Percentiles rank a stretch among this genome's conserved stretches.
Evolutionary conservation across 2,888 invertebrate genomes (phyloP).

Genomic region (Mimachlamys varia): DNA sequence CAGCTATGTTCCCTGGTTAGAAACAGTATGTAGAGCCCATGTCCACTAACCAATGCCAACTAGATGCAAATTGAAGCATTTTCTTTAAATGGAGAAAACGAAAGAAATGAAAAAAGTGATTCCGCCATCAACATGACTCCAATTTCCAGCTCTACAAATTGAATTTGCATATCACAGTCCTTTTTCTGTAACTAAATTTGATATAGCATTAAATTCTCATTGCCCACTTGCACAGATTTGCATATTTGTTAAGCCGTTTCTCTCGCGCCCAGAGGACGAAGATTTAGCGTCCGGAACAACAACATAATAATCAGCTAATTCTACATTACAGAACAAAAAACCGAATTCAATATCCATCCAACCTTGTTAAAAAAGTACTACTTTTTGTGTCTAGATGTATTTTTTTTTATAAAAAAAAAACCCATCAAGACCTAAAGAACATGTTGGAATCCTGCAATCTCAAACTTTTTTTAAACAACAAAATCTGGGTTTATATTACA

Average conservation of each 20-base stretch:
- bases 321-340: not conserved
- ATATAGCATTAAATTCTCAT: slow-evolving; percentile 31
- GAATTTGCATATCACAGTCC: slow-evolving; percentile 31
- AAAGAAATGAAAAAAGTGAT: slow-evolving; percentile 8
- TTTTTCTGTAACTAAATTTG: slow-evolving; percentile 31
- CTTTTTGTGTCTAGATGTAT: no score
- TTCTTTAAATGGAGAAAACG: slow-evolving; percentile 17
- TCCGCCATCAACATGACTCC: slow-evolving; percentile 19
- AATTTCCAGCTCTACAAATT: slow-evolving; percentile 9
- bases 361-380: no score
- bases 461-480: not conserved
- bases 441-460: not conserved
- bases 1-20: not conserved
- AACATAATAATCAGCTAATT: not conserved
- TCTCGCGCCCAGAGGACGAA: not conserved
- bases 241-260: not conserved
- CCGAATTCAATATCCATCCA: no score
- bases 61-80: slow-evolving; percentile 36
- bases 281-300: not conserved
- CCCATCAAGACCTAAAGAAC: not conserved
- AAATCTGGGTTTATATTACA: slow-evolving; percentile 9
- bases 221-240: slow-evolving; percentile 15
- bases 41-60: not conserved
- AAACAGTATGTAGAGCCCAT: not conserved
- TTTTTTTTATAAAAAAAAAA: not conserved